A percentile compares a stretch with the other conserved stretches of the same genome.
Evolutionary conservation across 2,797 vertebrate genomes (phyloP).

Genomic region (Esox masquinongy): DNA sequence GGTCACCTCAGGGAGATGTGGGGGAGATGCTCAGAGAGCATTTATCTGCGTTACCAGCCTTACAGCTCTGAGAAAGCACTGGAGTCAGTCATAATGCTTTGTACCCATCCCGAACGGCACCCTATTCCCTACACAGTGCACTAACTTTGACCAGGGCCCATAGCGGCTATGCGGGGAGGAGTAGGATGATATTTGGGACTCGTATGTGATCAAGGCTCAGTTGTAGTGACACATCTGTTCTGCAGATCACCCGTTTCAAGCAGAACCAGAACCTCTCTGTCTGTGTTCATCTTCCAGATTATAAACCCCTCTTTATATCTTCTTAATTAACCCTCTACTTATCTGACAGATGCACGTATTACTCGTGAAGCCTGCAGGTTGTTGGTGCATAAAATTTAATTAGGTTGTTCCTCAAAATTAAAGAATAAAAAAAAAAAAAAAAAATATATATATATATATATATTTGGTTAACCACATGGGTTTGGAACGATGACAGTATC

Average conservation of each 20-base stretch:
- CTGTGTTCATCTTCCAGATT: constrained; percentile 28
- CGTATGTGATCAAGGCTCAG: constrained; percentile 20
- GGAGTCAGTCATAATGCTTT: constrained; percentile 21
- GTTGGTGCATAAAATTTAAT: constrained; percentile 3
- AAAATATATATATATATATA: too few relatives aligned
- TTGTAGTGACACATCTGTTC: constrained; percentile 40
- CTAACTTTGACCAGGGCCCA: too few relatives aligned
- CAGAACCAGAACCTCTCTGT: constrained; percentile 18
- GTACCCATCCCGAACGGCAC: too few relatives aligned
- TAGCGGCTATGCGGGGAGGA: too few relatives aligned
- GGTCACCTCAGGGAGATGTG: constrained; percentile 37
- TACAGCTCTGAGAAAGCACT: background rate
- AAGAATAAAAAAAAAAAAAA: background rate
- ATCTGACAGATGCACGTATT: constrained; percentile 18
- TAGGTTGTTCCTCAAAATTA: constrained; percentile 18
- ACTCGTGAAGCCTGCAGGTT: background rate
- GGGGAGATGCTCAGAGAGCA: constrained; percentile 30
- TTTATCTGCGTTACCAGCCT: background rate
- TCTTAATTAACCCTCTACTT: constrained; percentile 33
- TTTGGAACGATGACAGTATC: background rate
- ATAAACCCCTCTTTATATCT: constrained; percentile 26
- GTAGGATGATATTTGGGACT: too few relatives aligned
- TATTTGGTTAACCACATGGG: background rate
- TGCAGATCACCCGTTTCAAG: constrained; percentile 21
- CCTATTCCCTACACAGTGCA: too few relatives aligned